Evolutionary conservation across 2,113 vertebrate species (phyloP).

Genomic region (Anolis sagrei): DNA sequence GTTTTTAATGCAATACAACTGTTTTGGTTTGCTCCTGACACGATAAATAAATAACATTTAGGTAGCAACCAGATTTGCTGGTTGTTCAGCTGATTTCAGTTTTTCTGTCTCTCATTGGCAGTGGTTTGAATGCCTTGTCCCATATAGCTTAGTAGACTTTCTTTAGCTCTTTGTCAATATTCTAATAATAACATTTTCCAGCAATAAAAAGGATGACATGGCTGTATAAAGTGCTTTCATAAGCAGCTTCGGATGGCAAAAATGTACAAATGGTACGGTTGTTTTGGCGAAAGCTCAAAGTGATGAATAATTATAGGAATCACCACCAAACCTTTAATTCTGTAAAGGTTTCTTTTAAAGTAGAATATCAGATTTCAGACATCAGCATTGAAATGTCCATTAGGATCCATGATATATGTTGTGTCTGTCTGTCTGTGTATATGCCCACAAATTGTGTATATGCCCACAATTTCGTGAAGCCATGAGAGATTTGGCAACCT

Average conservation of each 20-base stretch:
- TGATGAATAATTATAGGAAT: constrained; percentile 10
- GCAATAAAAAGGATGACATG: constrained; percentile 4
- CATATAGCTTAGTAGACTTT: background rate
- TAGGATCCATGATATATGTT: background rate
- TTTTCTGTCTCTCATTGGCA: background rate
- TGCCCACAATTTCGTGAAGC: background rate
- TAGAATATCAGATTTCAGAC: background rate
- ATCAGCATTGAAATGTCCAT: background rate
- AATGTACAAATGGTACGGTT: constrained; percentile 8
- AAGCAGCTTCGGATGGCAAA: constrained; percentile 4
- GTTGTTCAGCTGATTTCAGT: background rate
- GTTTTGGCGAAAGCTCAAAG: background rate
- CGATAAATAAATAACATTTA: background rate
- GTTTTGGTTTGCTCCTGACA: too few relatives aligned
- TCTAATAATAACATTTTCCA: background rate
- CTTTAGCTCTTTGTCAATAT: constrained; percentile 1
- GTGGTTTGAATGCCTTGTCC: background rate
- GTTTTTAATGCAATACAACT: too few relatives aligned
- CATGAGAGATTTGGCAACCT: background rate
- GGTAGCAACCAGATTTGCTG: background rate
- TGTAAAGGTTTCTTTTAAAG: background rate
- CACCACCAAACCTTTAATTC: background rate
- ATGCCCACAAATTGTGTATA: too few relatives aligned
- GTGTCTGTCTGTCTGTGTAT: background rate
- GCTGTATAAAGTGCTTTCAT: constrained; percentile 25